Evolutionary conservation across 2,888 invertebrate species (phyloP).

Genomic region (Cephus nigrinus): DNA sequence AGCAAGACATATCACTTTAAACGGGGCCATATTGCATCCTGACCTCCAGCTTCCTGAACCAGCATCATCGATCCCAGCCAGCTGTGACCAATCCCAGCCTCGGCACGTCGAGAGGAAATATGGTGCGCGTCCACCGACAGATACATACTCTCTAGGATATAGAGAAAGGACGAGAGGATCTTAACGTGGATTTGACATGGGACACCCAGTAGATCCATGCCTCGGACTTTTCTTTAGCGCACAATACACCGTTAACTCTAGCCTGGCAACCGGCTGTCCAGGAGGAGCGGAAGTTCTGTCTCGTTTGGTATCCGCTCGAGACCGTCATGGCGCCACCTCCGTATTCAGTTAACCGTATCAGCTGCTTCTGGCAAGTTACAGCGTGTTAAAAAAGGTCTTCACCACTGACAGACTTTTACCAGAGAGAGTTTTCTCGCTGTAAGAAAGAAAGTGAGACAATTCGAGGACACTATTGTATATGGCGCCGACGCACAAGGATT

Average conservation of each 20-base stretch:
- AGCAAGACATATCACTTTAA: conserved; percentile 9
- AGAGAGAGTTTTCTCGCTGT: not conserved
- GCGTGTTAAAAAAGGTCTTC: not conserved
- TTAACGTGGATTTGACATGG: conserved; percentile 21
- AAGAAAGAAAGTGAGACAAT: not conserved
- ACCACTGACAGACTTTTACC: not conserved
- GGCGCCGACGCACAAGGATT: not conserved
- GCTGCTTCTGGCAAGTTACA: not conserved
- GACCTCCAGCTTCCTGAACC: conserved; percentile 16
- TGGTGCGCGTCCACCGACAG: not conserved
- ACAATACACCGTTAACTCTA: conserved; percentile 53
- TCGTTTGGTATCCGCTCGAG: not conserved
- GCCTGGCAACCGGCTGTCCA: conserved; percentile 51
- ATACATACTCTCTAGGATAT: not conserved
- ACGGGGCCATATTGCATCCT: conserved; percentile 33
- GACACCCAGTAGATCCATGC: conserved; percentile 22
- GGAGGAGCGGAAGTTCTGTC: conserved; percentile 4
- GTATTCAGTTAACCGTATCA: not conserved
- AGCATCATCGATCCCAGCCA: conserved; percentile 52
- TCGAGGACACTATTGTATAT: not conserved
- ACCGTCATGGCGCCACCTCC: not conserved
- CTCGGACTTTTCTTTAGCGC: conserved; percentile 21
- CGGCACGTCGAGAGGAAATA: conserved; percentile 15
- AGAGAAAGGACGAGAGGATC: conserved; percentile 10
- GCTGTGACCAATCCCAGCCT: conserved; percentile 52